These are phyloP conservation scores for Scaptomyza pallida DNA, from an alignment of 1,140 invertebrate genomes.

Conservation along the genomic window DNA sequence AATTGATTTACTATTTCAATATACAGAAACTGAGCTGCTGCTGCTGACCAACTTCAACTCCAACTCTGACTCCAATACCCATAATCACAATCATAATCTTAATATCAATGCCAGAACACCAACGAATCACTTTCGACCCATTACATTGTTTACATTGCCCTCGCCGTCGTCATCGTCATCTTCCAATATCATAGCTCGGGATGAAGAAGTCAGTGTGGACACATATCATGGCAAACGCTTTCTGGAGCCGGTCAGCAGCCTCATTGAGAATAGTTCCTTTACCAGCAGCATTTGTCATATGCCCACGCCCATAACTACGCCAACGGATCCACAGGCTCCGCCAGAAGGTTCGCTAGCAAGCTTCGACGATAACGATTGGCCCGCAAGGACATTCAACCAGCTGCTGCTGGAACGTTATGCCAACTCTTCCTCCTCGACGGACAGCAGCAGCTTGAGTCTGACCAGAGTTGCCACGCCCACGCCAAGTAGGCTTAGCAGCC, in stretches of 20 bases:
- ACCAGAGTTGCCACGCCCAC: conserved; percentile 41
- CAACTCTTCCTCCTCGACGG: conserved; percentile 55
- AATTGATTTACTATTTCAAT: neutral
- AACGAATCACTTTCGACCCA: conserved; percentile 63
- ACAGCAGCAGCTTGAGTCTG: conserved; percentile 59
- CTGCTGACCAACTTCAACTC: conserved; percentile 40
- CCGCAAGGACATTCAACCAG: conserved; percentile 58
- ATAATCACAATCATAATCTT: conserved; percentile 17
- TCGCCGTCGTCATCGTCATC: neutral
- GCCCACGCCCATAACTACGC: conserved; percentile 63
- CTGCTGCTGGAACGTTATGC: conserved; percentile 63
- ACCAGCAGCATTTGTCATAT: conserved; percentile 67
- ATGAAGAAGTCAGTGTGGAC: conserved; percentile 48
- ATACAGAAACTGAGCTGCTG: conserved; percentile 65
- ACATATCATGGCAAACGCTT: conserved; percentile 74
- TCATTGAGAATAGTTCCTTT: conserved; percentile 66
- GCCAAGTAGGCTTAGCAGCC: conserved; percentile 39
- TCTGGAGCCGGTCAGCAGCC: conserved; percentile 59
- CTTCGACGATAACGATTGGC: conserved; percentile 60
- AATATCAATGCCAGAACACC: conserved; percentile 42
- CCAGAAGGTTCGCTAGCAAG: neutral
- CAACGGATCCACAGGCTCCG: conserved; percentile 24
- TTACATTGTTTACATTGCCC: conserved; percentile 35
- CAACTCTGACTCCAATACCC: conserved; percentile 42
- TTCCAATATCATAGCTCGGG: conserved; percentile 7